A percentile compares a stretch with the other conserved stretches of the same genome.
phyloP scores from a whole-genome alignment of 1,140 invertebrate species.

The Drosophila paulistorum region DNA sequence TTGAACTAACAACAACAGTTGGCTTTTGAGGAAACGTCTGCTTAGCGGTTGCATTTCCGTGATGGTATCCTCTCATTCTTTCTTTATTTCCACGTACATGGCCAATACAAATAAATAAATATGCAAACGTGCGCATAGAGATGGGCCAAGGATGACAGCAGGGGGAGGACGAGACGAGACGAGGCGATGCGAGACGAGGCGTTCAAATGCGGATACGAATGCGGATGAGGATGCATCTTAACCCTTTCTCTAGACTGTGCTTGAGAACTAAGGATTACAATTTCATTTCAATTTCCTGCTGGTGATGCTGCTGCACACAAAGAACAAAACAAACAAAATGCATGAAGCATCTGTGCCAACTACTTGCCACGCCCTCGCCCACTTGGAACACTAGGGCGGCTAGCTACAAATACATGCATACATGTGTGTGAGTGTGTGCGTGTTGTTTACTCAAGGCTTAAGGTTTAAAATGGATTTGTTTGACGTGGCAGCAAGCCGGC shows the following conservation, averaged over 20 bases:
- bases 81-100: constrained; percentile 2
- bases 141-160: no score
- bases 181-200: not conserved
- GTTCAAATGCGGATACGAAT: not conserved
- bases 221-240: constrained; percentile 17
- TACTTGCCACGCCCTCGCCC: constrained; percentile 45
- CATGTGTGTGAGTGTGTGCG: constrained; percentile 34
- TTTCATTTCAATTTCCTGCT: constrained; percentile 73
- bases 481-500: constrained; percentile 59
- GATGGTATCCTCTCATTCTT: constrained; percentile 7
- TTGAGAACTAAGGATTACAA: constrained; percentile 70
- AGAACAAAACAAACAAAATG: constrained; percentile 55
- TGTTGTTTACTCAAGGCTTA: constrained; percentile 71
- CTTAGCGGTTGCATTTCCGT: constrained; percentile 61
- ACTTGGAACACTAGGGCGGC: constrained; percentile 6
- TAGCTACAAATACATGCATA: not conserved
- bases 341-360: constrained; percentile 41
- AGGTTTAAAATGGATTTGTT: constrained; percentile 74
- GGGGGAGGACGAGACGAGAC: no score
- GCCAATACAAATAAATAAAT: constrained; percentile 48
- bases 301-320: constrained; percentile 34
- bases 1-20: constrained; percentile 25
- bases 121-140: constrained; percentile 45
- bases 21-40: constrained; percentile 48
- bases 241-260: constrained; percentile 16